Base-by-base conservation (phyloP, 1,140 invertebrate genomes). In the Trichonephila inaurata region DNA sequence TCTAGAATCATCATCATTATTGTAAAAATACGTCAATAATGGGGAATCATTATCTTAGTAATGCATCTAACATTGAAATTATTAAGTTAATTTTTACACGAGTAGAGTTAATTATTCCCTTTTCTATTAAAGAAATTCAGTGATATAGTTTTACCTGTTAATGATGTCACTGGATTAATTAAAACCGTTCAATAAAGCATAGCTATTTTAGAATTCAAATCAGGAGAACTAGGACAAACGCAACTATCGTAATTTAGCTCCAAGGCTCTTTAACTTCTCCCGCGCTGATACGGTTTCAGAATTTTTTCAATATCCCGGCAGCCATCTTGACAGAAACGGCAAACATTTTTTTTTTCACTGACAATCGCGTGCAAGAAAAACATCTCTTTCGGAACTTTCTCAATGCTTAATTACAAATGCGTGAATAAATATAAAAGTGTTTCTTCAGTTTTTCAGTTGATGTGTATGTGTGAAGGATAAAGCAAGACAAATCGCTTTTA, bases 341-440 rank as follows among this genome's bases (percentile, higher is more conserved):
- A 28, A 40, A 18, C 33, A 77, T 19, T 18, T 33, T 24, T 87
- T 69, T 64, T 28, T 18, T 28, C 4, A 19, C 44, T 21, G 18
- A 28, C 85, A 87, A 12, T 87, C 18, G 85, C 85, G 85, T 87
- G 85, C 58, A 18, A 28, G 85, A 2, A 33, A 60, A 16, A 28
- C 60, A 87, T 87, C 28, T 19, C 60, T 87, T 87, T 64, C 24
- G 24, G 28, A 87, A 87, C 28, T 61, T 87, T 33, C 60, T 61
- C 85, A 85, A 60, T 87, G 28, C 28, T 60, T 64, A 21, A 87
- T 87, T 87, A 87, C 28, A 61, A 62, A 61, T 61, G 85, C 85
- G 60, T 64, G 85, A 28, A 87, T 87, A 61, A 61, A 33, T 58
- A 86, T 3, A 28, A 69, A 69, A 24, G 21, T n/a, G 24, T 21